These are phyloP conservation scores for Mythimna impura DNA, from an alignment of 2,888 invertebrate species.

Conservation along the genomic window DNA sequence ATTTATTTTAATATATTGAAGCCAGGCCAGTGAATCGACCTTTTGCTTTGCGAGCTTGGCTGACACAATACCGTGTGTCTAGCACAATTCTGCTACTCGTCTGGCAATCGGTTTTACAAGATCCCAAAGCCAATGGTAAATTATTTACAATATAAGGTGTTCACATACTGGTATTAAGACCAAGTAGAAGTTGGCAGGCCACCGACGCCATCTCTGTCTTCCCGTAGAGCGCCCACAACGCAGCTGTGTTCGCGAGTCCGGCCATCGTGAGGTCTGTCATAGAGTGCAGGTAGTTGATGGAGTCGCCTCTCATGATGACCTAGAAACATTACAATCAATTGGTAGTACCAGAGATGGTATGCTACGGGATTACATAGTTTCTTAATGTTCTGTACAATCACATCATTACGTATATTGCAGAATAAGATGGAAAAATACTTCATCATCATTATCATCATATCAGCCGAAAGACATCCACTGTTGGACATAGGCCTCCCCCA, in stretches of 20 bases:
- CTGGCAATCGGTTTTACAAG: too few species aligned
- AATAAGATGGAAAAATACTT: neutral
- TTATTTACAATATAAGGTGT: too few species aligned
- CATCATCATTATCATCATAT: too few species aligned
- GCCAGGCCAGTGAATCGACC: too few species aligned
- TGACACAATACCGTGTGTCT: too few species aligned
- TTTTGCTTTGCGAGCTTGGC: too few species aligned
- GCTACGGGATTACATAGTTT: neutral
- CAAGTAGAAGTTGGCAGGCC: slow-evolving; percentile 94
- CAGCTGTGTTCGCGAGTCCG: slow-evolving; percentile 95
- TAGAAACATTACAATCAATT: slow-evolving; percentile 74
- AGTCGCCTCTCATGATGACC: slow-evolving; percentile 95
- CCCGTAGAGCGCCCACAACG: slow-evolving; percentile 97
- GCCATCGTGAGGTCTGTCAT: slow-evolving; percentile 95
- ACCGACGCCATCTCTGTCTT: slow-evolving; percentile 96
- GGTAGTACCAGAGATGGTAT: neutral
- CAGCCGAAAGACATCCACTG: too few species aligned
- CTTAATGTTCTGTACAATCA: too few species aligned
- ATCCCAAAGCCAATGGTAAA: too few species aligned
- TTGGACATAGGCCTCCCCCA: too few species aligned
- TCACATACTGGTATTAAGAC: slow-evolving; percentile 93
- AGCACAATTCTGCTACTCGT: too few species aligned
- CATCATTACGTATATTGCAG: neutral
- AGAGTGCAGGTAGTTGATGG: slow-evolving; percentile 96
- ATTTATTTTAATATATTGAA: too few species aligned